phyloP scores from a whole-genome alignment of 2,113 vertebrate species.

The Dipodomys merriami region DNA sequence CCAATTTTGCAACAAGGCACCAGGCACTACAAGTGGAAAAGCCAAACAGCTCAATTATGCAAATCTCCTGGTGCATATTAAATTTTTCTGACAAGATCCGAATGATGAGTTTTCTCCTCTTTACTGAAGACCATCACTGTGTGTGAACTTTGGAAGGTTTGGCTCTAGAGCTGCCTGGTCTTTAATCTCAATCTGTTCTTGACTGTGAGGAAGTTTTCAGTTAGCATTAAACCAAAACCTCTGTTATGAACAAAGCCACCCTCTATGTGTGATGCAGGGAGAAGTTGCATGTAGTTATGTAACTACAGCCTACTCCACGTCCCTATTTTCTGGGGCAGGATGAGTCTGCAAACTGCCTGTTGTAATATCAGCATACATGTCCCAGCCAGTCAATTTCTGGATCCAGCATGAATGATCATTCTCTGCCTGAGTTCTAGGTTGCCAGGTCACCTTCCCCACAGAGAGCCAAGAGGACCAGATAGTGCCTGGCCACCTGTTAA shows the following conservation, averaged over 20 bases:
- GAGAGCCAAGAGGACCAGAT: fast-evolving
- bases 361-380: background rate
- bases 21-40: background rate
- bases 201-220: background rate
- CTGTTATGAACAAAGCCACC: background rate
- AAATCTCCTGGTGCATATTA: background rate
- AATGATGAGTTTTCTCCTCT: background rate
- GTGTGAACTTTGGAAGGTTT: background rate
- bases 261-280: background rate
- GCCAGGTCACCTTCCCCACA: background rate
- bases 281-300: too few species aligned
- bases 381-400: background rate
- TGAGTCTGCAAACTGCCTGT: background rate
- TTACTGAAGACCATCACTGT: background rate
- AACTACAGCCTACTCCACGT: background rate
- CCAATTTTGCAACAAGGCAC: background rate
- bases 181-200: background rate
- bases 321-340: background rate
- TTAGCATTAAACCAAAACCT: background rate
- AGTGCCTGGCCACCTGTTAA: background rate
- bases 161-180: background rate
- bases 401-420: fast-evolving
- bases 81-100: background rate
- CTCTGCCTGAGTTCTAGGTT: background rate
- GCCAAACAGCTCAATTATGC: background rate